Evolutionary conservation across 2,797 vertebrate genomes (phyloP).

Genomic region (Epinephelus malabaricus): DNA sequence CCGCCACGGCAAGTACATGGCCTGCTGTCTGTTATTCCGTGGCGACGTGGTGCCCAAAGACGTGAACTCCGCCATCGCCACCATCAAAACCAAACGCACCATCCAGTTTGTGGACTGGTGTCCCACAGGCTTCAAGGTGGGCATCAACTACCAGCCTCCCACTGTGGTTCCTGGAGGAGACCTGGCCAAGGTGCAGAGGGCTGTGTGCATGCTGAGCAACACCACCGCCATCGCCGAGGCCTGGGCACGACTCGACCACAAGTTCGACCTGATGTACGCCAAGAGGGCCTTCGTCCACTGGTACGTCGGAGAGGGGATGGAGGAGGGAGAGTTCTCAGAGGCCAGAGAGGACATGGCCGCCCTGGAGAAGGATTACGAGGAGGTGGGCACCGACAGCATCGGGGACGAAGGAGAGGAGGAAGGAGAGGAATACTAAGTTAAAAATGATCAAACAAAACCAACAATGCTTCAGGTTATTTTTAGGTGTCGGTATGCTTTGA

Average conservation of each 20-base stretch:
- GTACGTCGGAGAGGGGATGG: conserved; percentile 92
- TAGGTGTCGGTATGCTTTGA: background rate
- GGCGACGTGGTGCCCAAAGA: conserved; percentile 92
- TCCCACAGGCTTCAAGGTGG: conserved; percentile 80
- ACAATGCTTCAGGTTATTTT: background rate
- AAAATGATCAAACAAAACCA: background rate
- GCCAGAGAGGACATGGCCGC: conserved; percentile 91
- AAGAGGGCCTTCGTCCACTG: conserved; percentile 91
- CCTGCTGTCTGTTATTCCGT: conserved; percentile 90
- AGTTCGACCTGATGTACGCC: conserved; percentile 92
- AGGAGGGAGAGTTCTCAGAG: conserved; percentile 92
- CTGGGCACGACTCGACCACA: conserved; percentile 91
- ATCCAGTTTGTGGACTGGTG: conserved; percentile 89
- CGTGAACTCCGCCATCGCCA: conserved; percentile 90
- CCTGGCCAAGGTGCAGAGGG: conserved; percentile 90
- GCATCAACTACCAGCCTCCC: conserved; percentile 89
- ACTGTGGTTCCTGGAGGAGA: conserved; percentile 90
- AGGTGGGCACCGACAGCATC: conserved; percentile 76
- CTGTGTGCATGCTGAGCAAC: conserved; percentile 93
- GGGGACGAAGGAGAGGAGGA: conserved; percentile 62
- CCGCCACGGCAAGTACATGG: conserved; percentile 89
- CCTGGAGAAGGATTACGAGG: conserved; percentile 89
- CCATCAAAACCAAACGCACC: conserved; percentile 91
- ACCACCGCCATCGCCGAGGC: conserved; percentile 90
- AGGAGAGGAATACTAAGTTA: conserved; percentile 60